Percentiles rank a stretch among this genome's conserved stretches.
These are phyloP conservation scores for Pseudomyrmex gracilis DNA, from an alignment of 1,140 invertebrate genomes.

Conservation along the genomic window DNA sequence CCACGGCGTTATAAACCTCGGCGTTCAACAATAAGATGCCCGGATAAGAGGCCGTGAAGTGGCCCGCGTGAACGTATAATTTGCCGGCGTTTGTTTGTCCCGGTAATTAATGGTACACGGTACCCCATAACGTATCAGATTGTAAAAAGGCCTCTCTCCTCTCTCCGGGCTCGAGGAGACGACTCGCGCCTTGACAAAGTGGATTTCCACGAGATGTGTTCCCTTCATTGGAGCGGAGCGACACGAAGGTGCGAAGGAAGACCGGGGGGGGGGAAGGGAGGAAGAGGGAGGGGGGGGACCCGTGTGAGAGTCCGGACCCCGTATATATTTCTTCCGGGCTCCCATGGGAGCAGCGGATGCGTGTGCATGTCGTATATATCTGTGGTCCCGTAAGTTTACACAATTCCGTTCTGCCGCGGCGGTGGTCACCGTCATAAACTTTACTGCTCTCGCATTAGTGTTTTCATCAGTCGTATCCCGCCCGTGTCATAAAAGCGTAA, in stretches of 20 bases:
- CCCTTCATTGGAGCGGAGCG: background rate
- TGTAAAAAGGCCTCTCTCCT: slow-evolving; percentile 40
- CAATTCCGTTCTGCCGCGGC: slow-evolving; percentile 43
- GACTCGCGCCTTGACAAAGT: slow-evolving; percentile 67
- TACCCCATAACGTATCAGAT: slow-evolving; percentile 43
- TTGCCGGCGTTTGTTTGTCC: slow-evolving; percentile 68
- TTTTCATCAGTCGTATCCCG: slow-evolving; percentile 31
- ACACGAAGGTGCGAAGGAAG: slow-evolving; percentile 59
- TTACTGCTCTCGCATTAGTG: slow-evolving; percentile 34
- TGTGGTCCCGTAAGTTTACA: slow-evolving; percentile 60
- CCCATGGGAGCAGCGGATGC: slow-evolving; percentile 24
- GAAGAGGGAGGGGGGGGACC: too few species aligned
- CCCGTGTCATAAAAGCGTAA: slow-evolving; percentile 31
- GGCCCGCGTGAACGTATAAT: slow-evolving; percentile 61
- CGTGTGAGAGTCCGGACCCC: slow-evolving; percentile 55
- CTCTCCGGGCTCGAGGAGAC: background rate
- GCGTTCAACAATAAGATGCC: slow-evolving; percentile 57
- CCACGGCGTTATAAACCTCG: slow-evolving; percentile 53
- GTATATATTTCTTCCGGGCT: slow-evolving; percentile 19
- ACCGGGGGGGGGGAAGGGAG: background rate
- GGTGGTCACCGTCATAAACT: slow-evolving; percentile 51
- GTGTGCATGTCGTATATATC: slow-evolving; percentile 11
- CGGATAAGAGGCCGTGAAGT: slow-evolving; percentile 53
- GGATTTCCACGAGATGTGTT: slow-evolving; percentile 57
- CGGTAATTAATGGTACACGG: slow-evolving; percentile 65